A percentile compares a stretch with the other conserved stretches of the same genome.
phyloP scores from a whole-genome alignment of 2,797 vertebrate genomes.

The Acanthurus leucopareius region DNA sequence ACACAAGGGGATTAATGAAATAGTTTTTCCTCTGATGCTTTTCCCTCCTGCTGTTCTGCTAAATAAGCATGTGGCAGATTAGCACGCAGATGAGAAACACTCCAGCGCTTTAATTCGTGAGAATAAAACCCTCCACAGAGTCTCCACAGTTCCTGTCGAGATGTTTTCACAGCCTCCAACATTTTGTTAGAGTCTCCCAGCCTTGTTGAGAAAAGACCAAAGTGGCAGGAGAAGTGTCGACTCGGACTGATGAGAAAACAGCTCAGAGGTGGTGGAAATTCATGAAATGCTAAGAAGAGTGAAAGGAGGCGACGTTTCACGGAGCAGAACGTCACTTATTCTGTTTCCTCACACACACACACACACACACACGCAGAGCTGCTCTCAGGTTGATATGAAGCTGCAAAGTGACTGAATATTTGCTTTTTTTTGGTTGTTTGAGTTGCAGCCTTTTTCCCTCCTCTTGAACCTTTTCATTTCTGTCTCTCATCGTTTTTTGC shows the following conservation, averaged over 20 bases:
- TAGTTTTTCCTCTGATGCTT: too few relatives aligned
- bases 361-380: too few relatives aligned
- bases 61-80: too few relatives aligned
- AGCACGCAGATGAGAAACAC: not conserved
- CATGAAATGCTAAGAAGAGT: not conserved
- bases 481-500: not conserved
- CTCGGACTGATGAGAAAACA: not conserved
- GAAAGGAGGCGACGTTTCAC: not conserved
- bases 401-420: not conserved
- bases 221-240: not conserved
- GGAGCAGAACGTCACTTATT: not conserved
- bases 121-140: not conserved
- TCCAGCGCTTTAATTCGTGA: not conserved
- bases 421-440: not conserved
- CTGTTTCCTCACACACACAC: not conserved
- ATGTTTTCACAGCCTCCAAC: not conserved
- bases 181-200: not conserved
- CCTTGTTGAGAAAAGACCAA: not conserved
- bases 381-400: not conserved
- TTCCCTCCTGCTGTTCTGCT: too few relatives aligned
- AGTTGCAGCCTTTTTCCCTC: not conserved
- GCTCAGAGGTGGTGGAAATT: not conserved
- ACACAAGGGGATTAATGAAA: too few relatives aligned
- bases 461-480: not conserved
- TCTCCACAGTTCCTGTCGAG: not conserved